Percentiles rank a stretch among this genome's conserved stretches.
phyloP scores from a whole-genome alignment of 2,797 vertebrate species.

The Phrynocephalus forsythii region DNA sequence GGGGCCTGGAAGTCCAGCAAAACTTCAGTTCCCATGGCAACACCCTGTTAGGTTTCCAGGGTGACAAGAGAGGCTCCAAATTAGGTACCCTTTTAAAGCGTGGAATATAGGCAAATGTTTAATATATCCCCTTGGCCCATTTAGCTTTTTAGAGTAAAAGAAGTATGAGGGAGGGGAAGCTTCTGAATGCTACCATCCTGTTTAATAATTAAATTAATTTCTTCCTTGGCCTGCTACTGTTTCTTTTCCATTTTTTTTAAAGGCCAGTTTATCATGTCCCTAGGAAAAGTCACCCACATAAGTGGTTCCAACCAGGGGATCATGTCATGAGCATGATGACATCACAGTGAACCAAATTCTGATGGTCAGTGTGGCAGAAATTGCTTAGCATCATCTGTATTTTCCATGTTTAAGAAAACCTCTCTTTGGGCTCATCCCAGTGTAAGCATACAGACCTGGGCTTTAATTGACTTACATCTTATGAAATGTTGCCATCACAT shows the following conservation, averaged over 20 bases:
- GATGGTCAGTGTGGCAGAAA: not conserved
- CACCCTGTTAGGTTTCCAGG: constrained; percentile 67
- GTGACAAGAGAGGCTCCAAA: constrained; percentile 56
- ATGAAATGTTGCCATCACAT: not conserved
- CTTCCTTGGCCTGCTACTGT: not conserved
- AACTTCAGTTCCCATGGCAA: constrained; percentile 63
- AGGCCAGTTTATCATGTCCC: not conserved
- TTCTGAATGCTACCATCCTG: no score
- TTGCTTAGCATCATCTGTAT: not conserved
- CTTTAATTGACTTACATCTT: not conserved
- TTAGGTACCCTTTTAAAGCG: constrained; percentile 60
- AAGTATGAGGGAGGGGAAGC: not conserved
- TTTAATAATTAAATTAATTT: not conserved
- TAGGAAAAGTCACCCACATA: not conserved
- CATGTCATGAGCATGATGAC: not conserved
- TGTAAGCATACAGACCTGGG: not conserved
- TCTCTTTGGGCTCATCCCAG: not conserved
- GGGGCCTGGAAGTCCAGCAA: constrained; percentile 53
- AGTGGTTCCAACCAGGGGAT: not conserved
- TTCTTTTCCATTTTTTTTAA: not conserved
- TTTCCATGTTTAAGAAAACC: not conserved
- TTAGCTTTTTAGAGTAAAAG: not conserved
- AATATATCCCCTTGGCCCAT: not conserved
- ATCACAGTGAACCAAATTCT: not conserved
- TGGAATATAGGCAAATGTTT: not conserved